These are phyloP conservation scores for Sciurus carolinensis DNA, from an alignment of 2,797 vertebrate species.

Conservation along the genomic window DNA sequence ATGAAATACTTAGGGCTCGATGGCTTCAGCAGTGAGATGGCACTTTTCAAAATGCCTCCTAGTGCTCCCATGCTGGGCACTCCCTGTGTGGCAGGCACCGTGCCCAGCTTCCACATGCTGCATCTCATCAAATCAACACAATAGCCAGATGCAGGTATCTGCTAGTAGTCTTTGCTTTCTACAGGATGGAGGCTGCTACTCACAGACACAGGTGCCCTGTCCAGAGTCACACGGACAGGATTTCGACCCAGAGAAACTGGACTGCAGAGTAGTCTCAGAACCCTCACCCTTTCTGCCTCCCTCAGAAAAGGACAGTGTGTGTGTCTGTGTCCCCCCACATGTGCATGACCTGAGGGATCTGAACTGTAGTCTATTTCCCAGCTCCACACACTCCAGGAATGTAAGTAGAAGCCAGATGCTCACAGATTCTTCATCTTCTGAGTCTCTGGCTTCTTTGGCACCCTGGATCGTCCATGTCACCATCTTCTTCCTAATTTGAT, in stretches of 20 bases:
- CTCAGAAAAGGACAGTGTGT: not conserved
- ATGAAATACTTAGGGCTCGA: conserved; percentile 41
- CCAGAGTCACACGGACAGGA: not conserved
- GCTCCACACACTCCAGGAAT: not conserved
- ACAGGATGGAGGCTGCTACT: not conserved
- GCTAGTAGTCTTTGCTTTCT: not conserved
- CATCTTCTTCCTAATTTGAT: not conserved
- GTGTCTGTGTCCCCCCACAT: not conserved
- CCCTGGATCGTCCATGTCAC: not conserved
- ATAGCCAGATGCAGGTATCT: not conserved
- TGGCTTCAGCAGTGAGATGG: conserved; percentile 52
- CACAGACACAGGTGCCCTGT: not conserved
- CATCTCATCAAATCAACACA: not conserved
- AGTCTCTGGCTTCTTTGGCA: not conserved
- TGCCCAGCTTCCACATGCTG: not conserved
- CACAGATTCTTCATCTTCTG: not conserved
- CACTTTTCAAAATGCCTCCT: not conserved
- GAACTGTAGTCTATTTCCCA: not conserved
- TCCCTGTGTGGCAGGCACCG: conserved; percentile 16
- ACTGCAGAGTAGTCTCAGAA: not conserved
- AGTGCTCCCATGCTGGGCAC: not conserved
- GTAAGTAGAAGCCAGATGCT: not conserved
- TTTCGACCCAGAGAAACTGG: not conserved
- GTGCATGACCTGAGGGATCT: not conserved
- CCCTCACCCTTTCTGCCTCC: not conserved